phyloP scores from a whole-genome alignment of 2,113 vertebrate species.

The Dissostichus mawsoni region DNA sequence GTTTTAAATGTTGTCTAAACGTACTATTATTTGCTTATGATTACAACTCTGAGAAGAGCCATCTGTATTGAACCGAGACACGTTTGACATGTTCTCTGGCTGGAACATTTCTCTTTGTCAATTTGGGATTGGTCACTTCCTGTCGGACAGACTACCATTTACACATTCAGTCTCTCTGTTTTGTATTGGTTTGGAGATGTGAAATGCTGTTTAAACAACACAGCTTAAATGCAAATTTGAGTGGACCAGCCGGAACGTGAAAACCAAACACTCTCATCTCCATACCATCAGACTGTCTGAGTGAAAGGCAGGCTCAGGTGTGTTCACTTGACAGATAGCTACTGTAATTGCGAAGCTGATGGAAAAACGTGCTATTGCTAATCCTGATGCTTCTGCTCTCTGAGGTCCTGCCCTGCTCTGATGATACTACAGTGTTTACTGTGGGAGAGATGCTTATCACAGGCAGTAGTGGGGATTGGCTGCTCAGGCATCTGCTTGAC shows the following conservation, averaged over 20 bases:
- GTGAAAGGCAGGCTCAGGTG: constrained; percentile 33
- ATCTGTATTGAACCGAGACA: no score
- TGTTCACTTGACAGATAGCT: constrained; percentile 25
- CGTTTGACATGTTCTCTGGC: constrained; percentile 34
- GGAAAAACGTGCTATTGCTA: constrained; percentile 1
- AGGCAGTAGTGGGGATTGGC: constrained; percentile 5
- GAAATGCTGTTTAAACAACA: constrained; percentile 2
- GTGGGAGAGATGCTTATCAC: constrained; percentile 15
- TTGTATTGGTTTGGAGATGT: constrained; percentile 44
- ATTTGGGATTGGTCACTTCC: constrained; percentile 46
- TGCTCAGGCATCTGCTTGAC: constrained; percentile 19
- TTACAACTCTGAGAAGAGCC: no score
- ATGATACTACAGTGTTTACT: constrained; percentile 15
- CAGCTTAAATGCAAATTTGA: not conserved
- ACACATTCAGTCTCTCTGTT: constrained; percentile 7
- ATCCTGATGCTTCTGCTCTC: not conserved
- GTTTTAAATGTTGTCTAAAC: no score
- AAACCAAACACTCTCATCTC: constrained; percentile 32
- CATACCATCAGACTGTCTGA: constrained; percentile 49
- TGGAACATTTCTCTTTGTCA: constrained; percentile 43
- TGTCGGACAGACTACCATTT: constrained; percentile 36
- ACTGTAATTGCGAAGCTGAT: constrained; percentile 4
- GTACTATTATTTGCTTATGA: no score
- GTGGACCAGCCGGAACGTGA: not conserved
- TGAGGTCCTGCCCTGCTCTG: not conserved